A percentile compares a stretch with the other conserved stretches of the same genome.
These are phyloP conservation scores for Hyles vespertilio DNA, from an alignment of 1,140 invertebrate species.

Conservation along the genomic window DNA sequence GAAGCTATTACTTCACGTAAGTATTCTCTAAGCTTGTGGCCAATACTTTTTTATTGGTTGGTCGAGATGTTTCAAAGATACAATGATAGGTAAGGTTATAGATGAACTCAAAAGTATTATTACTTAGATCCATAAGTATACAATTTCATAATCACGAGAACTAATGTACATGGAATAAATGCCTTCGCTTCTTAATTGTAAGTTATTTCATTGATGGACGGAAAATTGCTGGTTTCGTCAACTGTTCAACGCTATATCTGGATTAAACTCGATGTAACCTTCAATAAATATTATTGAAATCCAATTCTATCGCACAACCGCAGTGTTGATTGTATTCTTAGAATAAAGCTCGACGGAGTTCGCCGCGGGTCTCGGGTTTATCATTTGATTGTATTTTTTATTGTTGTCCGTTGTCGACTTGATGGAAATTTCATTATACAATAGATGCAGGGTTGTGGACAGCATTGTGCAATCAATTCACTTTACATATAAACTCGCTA, in stretches of 20 bases:
- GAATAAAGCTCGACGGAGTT: slow-evolving; percentile 8
- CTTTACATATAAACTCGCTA: no score
- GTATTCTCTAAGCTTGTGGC: no score
- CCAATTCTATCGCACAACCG: slow-evolving; percentile 11
- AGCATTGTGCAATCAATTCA: no score
- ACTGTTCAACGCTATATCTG: slow-evolving; percentile 5
- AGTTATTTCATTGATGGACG: background rate
- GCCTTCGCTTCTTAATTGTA: background rate
- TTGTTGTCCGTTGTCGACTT: background rate
- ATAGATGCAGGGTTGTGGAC: background rate
- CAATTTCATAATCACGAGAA: slow-evolving; percentile 3
- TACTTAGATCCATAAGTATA: no score
- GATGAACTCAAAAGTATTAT: no score
- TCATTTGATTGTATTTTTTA: slow-evolving; percentile 13
- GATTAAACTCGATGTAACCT: slow-evolving; percentile 6
- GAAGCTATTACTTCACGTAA: no score
- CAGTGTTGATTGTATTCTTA: slow-evolving; percentile 17
- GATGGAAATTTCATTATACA: background rate
- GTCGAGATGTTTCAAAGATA: no score
- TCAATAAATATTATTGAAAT: slow-evolving; percentile 14
- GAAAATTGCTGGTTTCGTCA: slow-evolving; percentile 7
- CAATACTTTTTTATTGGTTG: no score
- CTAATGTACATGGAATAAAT: slow-evolving; percentile 2
- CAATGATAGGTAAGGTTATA: no score
- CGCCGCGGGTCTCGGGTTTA: slow-evolving; percentile 7